Base-by-base conservation (phyloP, 2,888 invertebrate genomes). In the Darwinula stevensoni region DNA sequence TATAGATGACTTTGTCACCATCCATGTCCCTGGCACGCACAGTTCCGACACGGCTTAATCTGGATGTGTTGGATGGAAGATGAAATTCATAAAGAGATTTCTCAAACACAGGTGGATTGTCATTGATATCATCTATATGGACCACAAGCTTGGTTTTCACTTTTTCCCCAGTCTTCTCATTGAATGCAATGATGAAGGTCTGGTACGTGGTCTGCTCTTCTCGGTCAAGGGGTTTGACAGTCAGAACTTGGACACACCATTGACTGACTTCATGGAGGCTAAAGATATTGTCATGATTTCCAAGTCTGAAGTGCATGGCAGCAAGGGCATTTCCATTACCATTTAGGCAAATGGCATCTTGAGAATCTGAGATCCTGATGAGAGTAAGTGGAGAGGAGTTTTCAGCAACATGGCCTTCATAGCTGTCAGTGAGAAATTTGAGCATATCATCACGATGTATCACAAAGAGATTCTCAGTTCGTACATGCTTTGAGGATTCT, bases 1-100 rank as follows among this genome's bases (percentile, higher is more conserved):
- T 67, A 49, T 86, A 91, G 31, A 75, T 73, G n/a, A 84, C 63
- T 42, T 68, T 66, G 50, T 84, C 82, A n/a, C 75, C 78, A 49
- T 88, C 88, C 1, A 69, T 69, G 49, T 88, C 88, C 33, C 61
- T 65, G 1, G 88, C 88, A 38, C 65, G 65, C 11, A 88, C 76
- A 45, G 65, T 68, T 2, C 82, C 84, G 37, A 88, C 64, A 17
- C 68, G 67, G 2, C 68, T 62, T 47, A 82, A 86, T 35, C 76
- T 60, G 57, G 42, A 67, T 4, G 64, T 61, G 45, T 71, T 69
- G 27, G 40, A 45, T 4, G 47, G 43, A n/a, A 56, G 47, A 16
- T 48, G 36, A 47, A 80, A 82, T 41, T 67, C 63, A 48, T 82
- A 82, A 30, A 70, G 59, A 35, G 63, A 61, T 39, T 69, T 63